Percentiles rank a stretch among this genome's conserved stretches.
Conservation (phyloP, 2,888 invertebrate genomes). For the Listrodromus nycthemerus region DNA sequence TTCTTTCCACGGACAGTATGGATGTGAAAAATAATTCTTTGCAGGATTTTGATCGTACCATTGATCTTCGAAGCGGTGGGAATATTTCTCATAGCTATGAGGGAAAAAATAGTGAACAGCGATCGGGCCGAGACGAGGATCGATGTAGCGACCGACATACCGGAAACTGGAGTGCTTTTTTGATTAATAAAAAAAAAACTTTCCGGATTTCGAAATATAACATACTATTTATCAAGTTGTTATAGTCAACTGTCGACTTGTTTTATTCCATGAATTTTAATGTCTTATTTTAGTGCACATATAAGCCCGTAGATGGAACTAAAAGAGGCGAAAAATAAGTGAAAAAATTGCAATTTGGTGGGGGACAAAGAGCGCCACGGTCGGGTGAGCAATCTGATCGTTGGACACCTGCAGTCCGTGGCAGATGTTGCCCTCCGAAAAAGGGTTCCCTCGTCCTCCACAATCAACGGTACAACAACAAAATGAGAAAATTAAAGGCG, state of each 20-base stretch:
- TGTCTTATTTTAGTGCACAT: no score
- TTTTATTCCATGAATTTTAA: no score
- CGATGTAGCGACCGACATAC: constrained; percentile 45
- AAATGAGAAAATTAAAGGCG: neutral
- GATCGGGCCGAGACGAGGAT: constrained; percentile 54
- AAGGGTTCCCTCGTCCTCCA: constrained; percentile 24
- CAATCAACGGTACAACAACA: neutral
- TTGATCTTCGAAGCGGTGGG: constrained; percentile 42
- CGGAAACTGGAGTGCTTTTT: constrained; percentile 55
- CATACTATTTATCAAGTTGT: no score
- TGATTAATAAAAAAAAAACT: constrained; percentile 26
- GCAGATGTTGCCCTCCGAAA: constrained; percentile 52
- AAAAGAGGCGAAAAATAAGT: constrained; percentile 10
- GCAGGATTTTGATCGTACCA: constrained; percentile 51
- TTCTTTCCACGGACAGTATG: neutral
- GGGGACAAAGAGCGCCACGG: constrained; percentile 36
- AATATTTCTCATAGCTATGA: constrained; percentile 57
- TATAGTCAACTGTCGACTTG: no score
- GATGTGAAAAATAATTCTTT: neutral
- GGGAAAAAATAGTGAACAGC: constrained; percentile 48
- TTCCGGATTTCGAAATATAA: neutral
- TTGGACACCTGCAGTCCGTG: constrained; percentile 51
- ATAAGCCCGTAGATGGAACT: neutral
- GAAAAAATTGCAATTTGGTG: constrained; percentile 14
- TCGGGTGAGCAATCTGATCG: constrained; percentile 32